phyloP scores from a whole-genome alignment of 2,797 vertebrate species.

The Oreonectes daqikongensis region DNA sequence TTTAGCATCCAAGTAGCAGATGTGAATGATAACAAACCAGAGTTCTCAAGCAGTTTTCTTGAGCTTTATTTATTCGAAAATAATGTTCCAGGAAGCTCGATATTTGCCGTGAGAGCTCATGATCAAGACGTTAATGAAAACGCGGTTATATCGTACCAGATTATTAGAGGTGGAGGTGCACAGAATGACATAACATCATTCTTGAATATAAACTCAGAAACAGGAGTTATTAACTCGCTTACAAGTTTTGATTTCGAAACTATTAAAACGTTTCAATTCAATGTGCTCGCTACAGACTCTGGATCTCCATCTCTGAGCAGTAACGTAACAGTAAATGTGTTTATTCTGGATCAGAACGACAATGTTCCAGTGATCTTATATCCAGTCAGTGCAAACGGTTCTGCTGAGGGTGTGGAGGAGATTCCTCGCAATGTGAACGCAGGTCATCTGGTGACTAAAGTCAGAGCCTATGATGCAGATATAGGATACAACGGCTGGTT shows the following conservation, averaged over 20 bases:
- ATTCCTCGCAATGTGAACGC: constrained; percentile 49
- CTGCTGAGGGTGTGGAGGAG: constrained; percentile 51
- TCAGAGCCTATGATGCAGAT: constrained; percentile 55
- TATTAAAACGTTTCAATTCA: constrained; percentile 76
- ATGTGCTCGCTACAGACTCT: constrained; percentile 74
- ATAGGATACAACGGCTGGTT: constrained; percentile 59
- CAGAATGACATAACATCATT: constrained; percentile 55
- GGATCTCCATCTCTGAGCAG: constrained; percentile 57
- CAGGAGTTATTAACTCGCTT: constrained; percentile 76
- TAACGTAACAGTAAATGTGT: constrained; percentile 61
- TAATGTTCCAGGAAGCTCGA: constrained; percentile 63
- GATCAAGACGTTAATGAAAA: constrained; percentile 69
- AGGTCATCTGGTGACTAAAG: constrained; percentile 58
- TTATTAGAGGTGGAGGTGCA: constrained; percentile 44
- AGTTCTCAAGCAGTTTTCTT: constrained; percentile 60
- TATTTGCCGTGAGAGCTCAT: constrained; percentile 67
- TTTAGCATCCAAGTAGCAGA: constrained; percentile 65
- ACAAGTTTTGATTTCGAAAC: constrained; percentile 83
- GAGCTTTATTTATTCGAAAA: constrained; percentile 72
- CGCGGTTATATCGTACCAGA: constrained; percentile 62
- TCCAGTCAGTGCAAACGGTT: constrained; percentile 53
- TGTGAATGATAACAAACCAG: constrained; percentile 72
- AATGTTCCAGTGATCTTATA: constrained; percentile 70
- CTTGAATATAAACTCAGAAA: constrained; percentile 74
- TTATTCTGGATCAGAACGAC: constrained; percentile 72